Evolutionary conservation across 2,113 vertebrate species (phyloP).

Genomic region (Paradoxurus hermaphroditus): DNA sequence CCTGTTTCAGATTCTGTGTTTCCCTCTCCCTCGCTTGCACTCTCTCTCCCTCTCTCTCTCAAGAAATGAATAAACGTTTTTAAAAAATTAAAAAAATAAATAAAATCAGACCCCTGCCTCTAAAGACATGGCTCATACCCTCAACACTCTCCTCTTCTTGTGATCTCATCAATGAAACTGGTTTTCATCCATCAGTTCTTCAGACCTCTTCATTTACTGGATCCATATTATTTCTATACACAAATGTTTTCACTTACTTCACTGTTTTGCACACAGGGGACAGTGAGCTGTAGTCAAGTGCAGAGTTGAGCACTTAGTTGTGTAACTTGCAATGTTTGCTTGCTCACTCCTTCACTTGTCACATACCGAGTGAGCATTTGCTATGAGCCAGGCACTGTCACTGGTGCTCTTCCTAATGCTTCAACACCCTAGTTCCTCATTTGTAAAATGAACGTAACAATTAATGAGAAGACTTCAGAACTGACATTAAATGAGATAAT

Average conservation of each 20-base stretch:
- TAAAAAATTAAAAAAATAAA: too few species aligned
- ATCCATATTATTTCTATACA: not conserved
- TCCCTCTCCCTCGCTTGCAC: too few species aligned
- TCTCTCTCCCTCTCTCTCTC: too few species aligned
- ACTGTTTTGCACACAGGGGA: not conserved
- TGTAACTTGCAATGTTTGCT: not conserved
- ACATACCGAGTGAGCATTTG: not conserved
- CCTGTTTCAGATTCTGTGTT: too few species aligned
- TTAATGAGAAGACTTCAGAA: not conserved
- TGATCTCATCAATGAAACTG: not conserved
- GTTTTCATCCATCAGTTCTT: not conserved
- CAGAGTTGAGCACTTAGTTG: not conserved
- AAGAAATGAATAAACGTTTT: too few species aligned
- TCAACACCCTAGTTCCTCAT: not conserved
- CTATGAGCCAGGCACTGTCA: not conserved
- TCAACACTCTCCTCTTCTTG: not conserved
- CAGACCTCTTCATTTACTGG: not conserved
- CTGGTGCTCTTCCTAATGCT: not conserved
- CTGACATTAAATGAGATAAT: not conserved
- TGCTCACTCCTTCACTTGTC: too few species aligned
- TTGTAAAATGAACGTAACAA: not conserved
- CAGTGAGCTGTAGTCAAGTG: not conserved
- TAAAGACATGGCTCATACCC: not conserved
- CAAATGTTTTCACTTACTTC: not conserved
- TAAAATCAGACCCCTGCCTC: not conserved